Evolutionary conservation across 2,113 vertebrate genomes (phyloP), one percentile per base, ranked within the genome.

Genomic region (Pogonocichla stellata): DNA sequence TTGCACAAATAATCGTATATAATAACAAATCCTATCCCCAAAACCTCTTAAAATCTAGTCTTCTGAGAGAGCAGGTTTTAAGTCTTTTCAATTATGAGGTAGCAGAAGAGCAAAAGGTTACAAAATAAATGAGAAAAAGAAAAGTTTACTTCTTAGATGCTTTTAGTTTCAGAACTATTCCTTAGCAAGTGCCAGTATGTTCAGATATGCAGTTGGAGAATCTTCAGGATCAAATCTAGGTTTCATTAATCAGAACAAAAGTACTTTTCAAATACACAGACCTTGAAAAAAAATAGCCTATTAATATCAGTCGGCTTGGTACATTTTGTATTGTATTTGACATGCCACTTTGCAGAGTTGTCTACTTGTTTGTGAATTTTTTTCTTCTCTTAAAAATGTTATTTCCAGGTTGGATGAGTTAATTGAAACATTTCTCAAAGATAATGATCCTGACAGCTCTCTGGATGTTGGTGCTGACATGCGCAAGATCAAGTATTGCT

Each of bases 401-500:
- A 8, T 97, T 95, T 98, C 86, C 96, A 99, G 99, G 90, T 94
- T 99, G 94, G 97, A 98, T 75, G 97, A 98, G 72, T 95, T 97
- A 66, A 89, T 99, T 61, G 96, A 97, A 85, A 74, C 64, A 17
- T 99, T 98, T 97, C 84, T 99, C 12, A 93, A 98, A 86, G 99
- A 99, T 83, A 89, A 96, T 33, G 98, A 99, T 94, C 98, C 98
- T 66, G 98, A 98, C 15, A 97, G 95, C 42, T 97, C 91, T 53
- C 96, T 99, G 54, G 98, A 99, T 38, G 91, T 99, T 91, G 99
- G 98, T 53, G 92, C 98, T 43, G 99, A 99, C 93, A 98, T 99
- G 98, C 98, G 98, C 91, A 99, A 99, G 97, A 99, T 99, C 86
- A 98, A 98, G 51, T 92, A 98, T 96, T 99, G 98, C 96, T 99